phyloP scores from a whole-genome alignment of 1,140 invertebrate species.

The Drosophila nebulosa region DNA sequence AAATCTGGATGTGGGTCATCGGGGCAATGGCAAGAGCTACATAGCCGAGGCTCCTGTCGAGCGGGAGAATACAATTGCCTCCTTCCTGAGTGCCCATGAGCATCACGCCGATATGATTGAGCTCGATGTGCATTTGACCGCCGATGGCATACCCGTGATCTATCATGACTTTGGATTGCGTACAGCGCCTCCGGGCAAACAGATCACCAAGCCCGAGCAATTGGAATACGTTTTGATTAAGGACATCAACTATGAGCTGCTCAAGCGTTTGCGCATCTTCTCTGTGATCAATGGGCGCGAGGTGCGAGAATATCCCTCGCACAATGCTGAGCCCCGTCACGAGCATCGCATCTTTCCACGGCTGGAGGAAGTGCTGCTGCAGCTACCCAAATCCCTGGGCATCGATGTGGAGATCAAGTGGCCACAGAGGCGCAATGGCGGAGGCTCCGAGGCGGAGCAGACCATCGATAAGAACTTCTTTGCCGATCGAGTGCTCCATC shows the following conservation, averaged over 20 bases:
- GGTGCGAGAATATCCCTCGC: slow-evolving; percentile 69
- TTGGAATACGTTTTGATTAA: slow-evolving; percentile 94
- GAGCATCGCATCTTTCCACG: slow-evolving; percentile 97
- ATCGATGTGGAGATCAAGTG: slow-evolving; percentile 98
- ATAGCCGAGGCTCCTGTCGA: slow-evolving; percentile 87
- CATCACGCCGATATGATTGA: slow-evolving; percentile 97
- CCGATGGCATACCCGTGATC: slow-evolving; percentile 95
- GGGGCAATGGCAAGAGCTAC: slow-evolving; percentile 89
- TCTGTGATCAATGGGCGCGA: slow-evolving; percentile 66
- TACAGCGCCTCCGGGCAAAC: slow-evolving; percentile 90
- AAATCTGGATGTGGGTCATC: slow-evolving; percentile 94
- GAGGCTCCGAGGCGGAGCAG: slow-evolving; percentile 92
- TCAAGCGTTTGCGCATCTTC: slow-evolving; percentile 90
- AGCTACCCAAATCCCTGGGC: slow-evolving; percentile 90
- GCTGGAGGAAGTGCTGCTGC: slow-evolving; percentile 89
- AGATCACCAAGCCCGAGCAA: slow-evolving; percentile 86
- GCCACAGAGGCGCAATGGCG: slow-evolving; percentile 92
- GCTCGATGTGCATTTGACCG: slow-evolving; percentile 97
- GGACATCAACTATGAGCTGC: slow-evolving; percentile 92
- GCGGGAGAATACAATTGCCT: slow-evolving; percentile 96
- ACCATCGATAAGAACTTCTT: slow-evolving; percentile 95
- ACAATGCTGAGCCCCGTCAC: slow-evolving; percentile 80
- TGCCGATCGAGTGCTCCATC: slow-evolving; percentile 89
- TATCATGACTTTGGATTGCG: slow-evolving; percentile 97
- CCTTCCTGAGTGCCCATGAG: slow-evolving; percentile 91